Conservation (phyloP, 1,140 invertebrate species). For the Ephestia elutella region DNA sequence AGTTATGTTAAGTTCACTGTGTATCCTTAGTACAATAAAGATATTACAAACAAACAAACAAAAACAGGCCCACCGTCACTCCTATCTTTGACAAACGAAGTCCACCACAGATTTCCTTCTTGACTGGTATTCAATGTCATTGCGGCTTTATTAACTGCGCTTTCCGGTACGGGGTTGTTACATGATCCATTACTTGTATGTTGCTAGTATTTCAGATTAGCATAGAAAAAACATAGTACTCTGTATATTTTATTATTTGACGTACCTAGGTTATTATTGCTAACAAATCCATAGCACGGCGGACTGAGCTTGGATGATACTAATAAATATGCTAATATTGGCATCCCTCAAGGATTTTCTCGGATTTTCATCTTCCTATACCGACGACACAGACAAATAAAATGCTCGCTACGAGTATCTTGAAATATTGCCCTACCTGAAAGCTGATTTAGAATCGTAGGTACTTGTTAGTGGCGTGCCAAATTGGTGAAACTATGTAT, state of each 20-base stretch:
- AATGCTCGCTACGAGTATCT: constrained; percentile 28
- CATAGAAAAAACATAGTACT: too few species aligned
- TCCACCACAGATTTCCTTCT: too few species aligned
- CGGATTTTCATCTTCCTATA: constrained; percentile 48
- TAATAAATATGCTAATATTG: constrained; percentile 58
- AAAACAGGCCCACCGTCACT: too few species aligned
- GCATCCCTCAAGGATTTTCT: constrained; percentile 43
- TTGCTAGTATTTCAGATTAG: too few species aligned
- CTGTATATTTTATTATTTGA: not conserved
- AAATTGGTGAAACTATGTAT: not conserved
- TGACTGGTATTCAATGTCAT: too few species aligned
- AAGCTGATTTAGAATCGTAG: constrained; percentile 18
- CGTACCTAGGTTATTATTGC: constrained; percentile 34
- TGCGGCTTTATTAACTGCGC: too few species aligned
- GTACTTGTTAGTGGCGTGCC: constrained; percentile 1
- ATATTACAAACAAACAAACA: too few species aligned
- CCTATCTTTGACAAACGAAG: too few species aligned
- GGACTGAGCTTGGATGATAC: constrained; percentile 39
- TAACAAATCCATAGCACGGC: constrained; percentile 31
- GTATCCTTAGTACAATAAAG: too few species aligned
- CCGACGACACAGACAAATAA: constrained; percentile 41
- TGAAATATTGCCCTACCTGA: constrained; percentile 35
- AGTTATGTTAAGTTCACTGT: too few species aligned
- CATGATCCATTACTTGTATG: too few species aligned
- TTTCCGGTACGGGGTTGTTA: too few species aligned